Evolutionary conservation across 2,113 vertebrate species (phyloP), one percentile per base, ranked within the genome.

Genomic region (Enhydra lutris): DNA sequence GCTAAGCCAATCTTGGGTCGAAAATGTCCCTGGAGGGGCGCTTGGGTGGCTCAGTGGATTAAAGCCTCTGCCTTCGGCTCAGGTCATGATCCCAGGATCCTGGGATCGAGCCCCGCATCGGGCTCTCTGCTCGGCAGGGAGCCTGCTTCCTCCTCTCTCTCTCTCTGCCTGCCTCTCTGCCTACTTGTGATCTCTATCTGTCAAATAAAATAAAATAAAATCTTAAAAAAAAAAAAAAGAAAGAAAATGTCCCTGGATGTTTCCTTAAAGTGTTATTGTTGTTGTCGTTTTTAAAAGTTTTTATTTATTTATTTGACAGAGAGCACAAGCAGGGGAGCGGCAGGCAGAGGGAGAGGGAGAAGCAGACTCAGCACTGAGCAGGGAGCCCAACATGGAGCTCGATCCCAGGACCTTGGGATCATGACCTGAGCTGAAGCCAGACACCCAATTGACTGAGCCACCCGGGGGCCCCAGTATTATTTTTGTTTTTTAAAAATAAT

Each of bases 401-500:
- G 1, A 67, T 67, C 63, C 63, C 63, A 67, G 63, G 63, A 67
- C 63, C 31, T 6, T 13, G 6, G 29, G 63, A 65, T 65, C 63
- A 65, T 31, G 63, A 67, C 63, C 63, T 67, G 63, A 67, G 63
- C 63, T 67, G 31, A 67, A 34, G 31, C 14, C 63, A 15, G 63
- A 67, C 14, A 15, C 14, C 31, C 63, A 67, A 67, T 17, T 1
- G 2, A 67, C 63, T 67, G 63, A 67, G 63, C 15, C 63, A 17
- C 31, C 63, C 3, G 7, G 63, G 63, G 15, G 31, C 31, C 63
- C 14, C 31, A 34, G 14, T 67, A 67, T 67, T 67, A 67, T 67
- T 91, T 91, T 93, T 26, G 36, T 26, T 24, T 81, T 76, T 91
- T 95, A 55, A 79, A 95, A 50, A 47, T 76, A 71, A 57, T 94